Conservation (phyloP, 2,113 vertebrate species). For the Rhinopithecus roxellana region DNA sequence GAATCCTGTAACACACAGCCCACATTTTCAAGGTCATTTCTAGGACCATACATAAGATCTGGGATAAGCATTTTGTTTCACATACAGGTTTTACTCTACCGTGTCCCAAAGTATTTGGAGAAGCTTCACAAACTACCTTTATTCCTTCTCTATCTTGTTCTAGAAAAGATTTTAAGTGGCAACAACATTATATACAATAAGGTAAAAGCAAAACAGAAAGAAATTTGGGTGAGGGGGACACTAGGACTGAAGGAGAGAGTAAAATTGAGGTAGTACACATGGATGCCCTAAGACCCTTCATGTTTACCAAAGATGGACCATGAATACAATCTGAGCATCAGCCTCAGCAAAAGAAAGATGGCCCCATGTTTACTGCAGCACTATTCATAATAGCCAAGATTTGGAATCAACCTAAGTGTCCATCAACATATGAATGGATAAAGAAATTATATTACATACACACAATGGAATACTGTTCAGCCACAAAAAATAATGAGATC, state of each 20-base stretch:
- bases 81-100: background rate
- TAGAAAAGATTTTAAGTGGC: slow-evolving; percentile 21
- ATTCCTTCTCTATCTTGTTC: background rate
- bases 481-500: no score
- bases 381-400: no score
- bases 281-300: background rate
- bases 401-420: no score
- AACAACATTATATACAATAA: background rate
- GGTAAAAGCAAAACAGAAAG: slow-evolving; percentile 11
- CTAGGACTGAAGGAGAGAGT: background rate
- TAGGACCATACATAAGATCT: background rate
- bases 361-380: no score
- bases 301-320: background rate
- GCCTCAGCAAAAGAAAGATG: background rate
- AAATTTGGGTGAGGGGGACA: background rate
- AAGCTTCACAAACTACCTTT: background rate
- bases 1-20: background rate
- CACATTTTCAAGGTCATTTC: background rate
- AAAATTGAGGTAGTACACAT: background rate
- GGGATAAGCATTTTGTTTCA: background rate
- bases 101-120: background rate
- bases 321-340: background rate
- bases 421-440: no score
- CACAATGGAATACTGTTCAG: no score
- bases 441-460: no score